Base-by-base conservation (phyloP, 2,888 invertebrate genomes). In the Abscondita cerata region DNA sequence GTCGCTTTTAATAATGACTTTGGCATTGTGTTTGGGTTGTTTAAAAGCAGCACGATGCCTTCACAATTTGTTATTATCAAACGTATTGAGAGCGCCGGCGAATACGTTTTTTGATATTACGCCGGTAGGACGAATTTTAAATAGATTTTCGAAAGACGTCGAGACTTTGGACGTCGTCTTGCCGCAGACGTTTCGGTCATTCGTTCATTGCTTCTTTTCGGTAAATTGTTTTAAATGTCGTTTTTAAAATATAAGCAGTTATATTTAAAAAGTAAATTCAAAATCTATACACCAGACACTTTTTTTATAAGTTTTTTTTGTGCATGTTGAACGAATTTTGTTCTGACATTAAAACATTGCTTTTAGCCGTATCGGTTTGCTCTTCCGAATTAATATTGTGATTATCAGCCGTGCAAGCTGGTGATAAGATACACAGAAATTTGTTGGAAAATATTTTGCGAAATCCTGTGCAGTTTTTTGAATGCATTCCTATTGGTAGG, bases 51-150 rank as follows among this genome's bases (percentile, higher is more conserved):
- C 87, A 74, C 82, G 82, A 76, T 79, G 82, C 73, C 84, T 91
- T 74, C 91, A 91, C 83, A 80, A 83, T 72, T 81, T 82, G 70
- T 83, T 90, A 80, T 84, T 92, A 71, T 78, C 76, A 69, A 85
- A 87, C 76, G 85, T 90, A 75, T 81, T 92, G 73, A 84, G 86
- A 77, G 87, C 87, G 71, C 89, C 90, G 60, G 81, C 85, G 80
- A 83, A 85, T 76, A 86, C 87, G 76, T 92, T 91, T 85, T 92
- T 89, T 84, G 91, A 92, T 82, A 88, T 90, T 72, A 92, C 91
- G 73, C 92, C 92, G 64, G 83, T 88, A 68, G 92, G 92, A 78
- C 85, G 92, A 78, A 86, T 91, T 78, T 85, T 92, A 81, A 91
- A 91, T 84, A 85, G 91, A 71, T 90, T 90, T 84, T 86, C 87